Evolutionary conservation across 2,113 vertebrate species (phyloP).

Genomic region (Calypte anna): DNA sequence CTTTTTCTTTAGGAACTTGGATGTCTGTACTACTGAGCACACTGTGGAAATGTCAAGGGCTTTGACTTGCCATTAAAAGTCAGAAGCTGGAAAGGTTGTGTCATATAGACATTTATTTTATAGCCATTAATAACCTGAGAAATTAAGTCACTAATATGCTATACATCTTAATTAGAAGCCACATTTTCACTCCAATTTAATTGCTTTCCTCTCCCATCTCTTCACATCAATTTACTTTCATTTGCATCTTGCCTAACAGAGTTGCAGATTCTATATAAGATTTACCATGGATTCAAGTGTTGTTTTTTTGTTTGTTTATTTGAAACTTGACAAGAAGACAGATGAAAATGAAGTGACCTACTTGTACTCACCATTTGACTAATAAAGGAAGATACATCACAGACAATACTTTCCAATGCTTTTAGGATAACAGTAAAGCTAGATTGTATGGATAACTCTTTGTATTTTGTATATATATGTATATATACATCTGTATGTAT

Average conservation of each 20-base stretch:
- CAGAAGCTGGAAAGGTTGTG: slow-evolving; percentile 55
- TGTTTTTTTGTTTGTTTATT: slow-evolving; percentile 21
- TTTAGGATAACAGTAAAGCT: background rate
- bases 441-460: background rate
- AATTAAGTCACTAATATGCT: slow-evolving; percentile 31
- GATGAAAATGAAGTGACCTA: background rate
- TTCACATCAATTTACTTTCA: background rate
- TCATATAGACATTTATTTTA: slow-evolving; percentile 40
- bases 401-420: background rate
- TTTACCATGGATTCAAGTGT: background rate
- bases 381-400: background rate
- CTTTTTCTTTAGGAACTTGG: background rate
- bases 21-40: background rate
- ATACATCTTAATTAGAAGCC: slow-evolving; percentile 40
- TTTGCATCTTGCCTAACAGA: slow-evolving; percentile 8
- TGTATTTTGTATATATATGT: background rate
- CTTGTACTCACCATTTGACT: background rate
- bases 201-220: background rate
- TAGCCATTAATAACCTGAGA: slow-evolving; percentile 58
- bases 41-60: slow-evolving; percentile 52
- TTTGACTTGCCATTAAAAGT: slow-evolving; percentile 34
- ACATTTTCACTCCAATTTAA: slow-evolving; percentile 21
- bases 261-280: background rate
- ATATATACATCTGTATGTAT: too few relatives aligned
- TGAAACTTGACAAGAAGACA: slow-evolving; percentile 13